Percentiles rank a stretch among this genome's conserved stretches.
These are phyloP conservation scores for Agelaius tricolor DNA, from an alignment of 2,113 vertebrate genomes.

Conservation along the genomic window DNA sequence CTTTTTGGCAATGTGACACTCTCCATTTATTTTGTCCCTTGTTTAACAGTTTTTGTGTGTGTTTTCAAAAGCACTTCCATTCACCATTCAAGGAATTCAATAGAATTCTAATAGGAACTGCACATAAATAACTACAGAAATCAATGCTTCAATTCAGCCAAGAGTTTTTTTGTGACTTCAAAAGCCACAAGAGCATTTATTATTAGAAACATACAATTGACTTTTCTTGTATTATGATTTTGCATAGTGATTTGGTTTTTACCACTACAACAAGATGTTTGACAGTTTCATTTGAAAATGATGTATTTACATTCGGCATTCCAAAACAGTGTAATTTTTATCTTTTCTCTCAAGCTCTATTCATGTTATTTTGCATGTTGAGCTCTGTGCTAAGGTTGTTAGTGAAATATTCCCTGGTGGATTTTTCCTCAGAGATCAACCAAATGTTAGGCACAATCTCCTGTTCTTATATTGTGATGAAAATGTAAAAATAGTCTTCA, in stretches of 20 bases:
- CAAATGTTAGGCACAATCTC: neutral
- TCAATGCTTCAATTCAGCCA: conserved; percentile 67
- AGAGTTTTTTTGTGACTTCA: conserved; percentile 60
- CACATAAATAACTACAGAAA: conserved; percentile 70
- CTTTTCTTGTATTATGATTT: conserved; percentile 63
- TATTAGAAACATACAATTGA: conserved; percentile 67
- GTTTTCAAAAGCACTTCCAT: conserved; percentile 66
- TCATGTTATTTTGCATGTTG: neutral
- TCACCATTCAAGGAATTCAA: conserved; percentile 66
- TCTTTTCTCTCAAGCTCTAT: neutral
- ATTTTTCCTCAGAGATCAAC: neutral
- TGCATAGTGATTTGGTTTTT: conserved; percentile 51
- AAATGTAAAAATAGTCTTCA: neutral
- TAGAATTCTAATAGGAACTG: conserved; percentile 65
- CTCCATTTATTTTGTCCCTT: conserved; percentile 54
- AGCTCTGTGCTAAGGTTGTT: neutral
- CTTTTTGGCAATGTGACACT: neutral
- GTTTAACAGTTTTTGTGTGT: conserved; percentile 58
- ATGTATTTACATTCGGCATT: conserved; percentile 25
- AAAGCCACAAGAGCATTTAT: conserved; percentile 68
- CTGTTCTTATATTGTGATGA: neutral
- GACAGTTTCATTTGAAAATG: conserved; percentile 67
- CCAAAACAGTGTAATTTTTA: conserved; percentile 45
- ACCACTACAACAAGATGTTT: conserved; percentile 56
- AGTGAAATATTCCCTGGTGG: neutral